Conservation (phyloP, 2,888 invertebrate species). For the Neuroscelio doddi region DNA sequence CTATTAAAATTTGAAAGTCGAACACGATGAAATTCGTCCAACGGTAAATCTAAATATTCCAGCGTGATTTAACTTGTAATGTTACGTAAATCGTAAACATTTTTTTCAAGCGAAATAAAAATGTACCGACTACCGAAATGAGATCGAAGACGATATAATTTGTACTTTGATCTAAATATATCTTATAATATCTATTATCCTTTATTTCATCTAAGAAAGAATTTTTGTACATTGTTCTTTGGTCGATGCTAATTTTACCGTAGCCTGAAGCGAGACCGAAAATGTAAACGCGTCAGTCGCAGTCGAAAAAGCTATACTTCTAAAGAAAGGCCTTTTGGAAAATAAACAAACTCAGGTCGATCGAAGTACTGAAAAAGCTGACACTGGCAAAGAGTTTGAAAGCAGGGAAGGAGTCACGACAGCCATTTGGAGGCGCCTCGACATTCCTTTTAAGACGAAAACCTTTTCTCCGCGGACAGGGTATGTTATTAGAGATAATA, state of each 20-base stretch:
- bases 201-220: background rate
- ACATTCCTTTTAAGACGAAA: slow-evolving; percentile 29
- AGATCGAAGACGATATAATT: too few relatives aligned
- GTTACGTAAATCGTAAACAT: too few relatives aligned
- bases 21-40: too few relatives aligned
- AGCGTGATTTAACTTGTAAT: too few relatives aligned
- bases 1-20: too few relatives aligned
- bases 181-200: too few relatives aligned
- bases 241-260: background rate
- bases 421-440: slow-evolving; percentile 23
- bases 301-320: background rate
- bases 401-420: slow-evolving; percentile 11
- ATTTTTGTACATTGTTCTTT: background rate
- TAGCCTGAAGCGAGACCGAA: background rate
- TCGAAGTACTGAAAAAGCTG: slow-evolving; percentile 7
- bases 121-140: too few relatives aligned
- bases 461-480: slow-evolving; percentile 33
- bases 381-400: background rate
- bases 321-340: slow-evolving; percentile 28
- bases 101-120: too few relatives aligned
- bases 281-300: slow-evolving; percentile 3
- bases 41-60: too few relatives aligned
- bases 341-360: slow-evolving; percentile 28
- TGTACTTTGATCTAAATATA: too few relatives aligned
- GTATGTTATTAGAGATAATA: slow-evolving; percentile 70